Evolutionary conservation across 2,888 invertebrate genomes (phyloP), one percentile per base, ranked within the genome.

Genomic region (Imbricaverruca yamaguchii): DNA sequence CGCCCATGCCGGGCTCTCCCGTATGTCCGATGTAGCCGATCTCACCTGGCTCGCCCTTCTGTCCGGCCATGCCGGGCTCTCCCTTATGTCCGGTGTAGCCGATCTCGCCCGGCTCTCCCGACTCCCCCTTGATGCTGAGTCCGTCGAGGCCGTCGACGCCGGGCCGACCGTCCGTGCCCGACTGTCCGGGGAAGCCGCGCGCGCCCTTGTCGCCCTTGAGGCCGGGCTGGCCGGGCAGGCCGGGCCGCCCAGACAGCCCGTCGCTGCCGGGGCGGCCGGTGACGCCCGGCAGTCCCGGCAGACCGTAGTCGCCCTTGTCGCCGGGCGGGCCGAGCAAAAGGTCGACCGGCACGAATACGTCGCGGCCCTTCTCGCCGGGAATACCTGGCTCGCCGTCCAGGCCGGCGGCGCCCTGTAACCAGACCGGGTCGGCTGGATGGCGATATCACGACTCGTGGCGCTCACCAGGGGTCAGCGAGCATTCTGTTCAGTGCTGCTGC

Each of bases 331-430:
- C 82, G n/a, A 77, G 55, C 13, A 74, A 21, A 23, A 74, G 57
- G 23, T 8, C 23, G 57, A 13, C 57, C 57, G 56, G 79, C 23
- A 79, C 79, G 57, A 79, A 79, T 7, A 15, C 79, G 57, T 79
- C 79, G 23, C 25, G 56, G 3, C 79, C 79, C 23, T 63, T 53
- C 57, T 65, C 80, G 4, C 82, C 82, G 55, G 65, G 23, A 6
- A 57, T 21, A 23, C 84, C 84, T 12, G 83, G 82, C 56, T 57
- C 80, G 18, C 84, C 84, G 11, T 82, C 82, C 25, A 81, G 82
- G 82, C 94, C 94, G 4, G 89, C 86, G 82, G 91, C 91, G 83
- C 92, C 92, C 85, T 90, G 90, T 8, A 11, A 25, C 23, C 3
- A 23, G 67, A 25, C 23, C 12, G n/a, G n/a, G 63, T n/a, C 21